Conservation (phyloP, 2,888 invertebrate genomes). For the Glaucopsyche alexis region DNA sequence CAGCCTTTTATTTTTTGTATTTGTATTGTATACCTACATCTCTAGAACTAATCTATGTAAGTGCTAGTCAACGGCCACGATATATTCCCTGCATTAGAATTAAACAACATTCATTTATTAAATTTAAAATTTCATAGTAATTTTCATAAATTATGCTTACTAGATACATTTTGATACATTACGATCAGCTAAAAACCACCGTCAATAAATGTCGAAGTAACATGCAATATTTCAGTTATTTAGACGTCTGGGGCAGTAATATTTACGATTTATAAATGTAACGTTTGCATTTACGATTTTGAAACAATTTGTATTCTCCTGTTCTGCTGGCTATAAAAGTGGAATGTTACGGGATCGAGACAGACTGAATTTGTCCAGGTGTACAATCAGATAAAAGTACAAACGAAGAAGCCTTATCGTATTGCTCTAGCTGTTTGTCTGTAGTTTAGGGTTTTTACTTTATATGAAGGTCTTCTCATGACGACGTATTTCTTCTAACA, state of each 20-base stretch:
- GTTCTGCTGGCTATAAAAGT: constrained; percentile 62
- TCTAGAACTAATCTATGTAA: no score
- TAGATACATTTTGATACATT: background rate
- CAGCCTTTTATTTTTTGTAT: no score
- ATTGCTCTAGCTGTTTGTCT: constrained; percentile 25
- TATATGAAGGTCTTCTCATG: background rate
- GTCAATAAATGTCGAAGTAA: constrained; percentile 3
- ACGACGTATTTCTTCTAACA: background rate
- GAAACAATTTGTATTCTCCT: constrained; percentile 72
- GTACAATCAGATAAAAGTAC: constrained; percentile 61
- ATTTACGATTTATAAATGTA: constrained; percentile 48
- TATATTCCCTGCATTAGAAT: no score
- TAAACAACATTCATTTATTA: constrained; percentile 29
- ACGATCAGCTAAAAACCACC: constrained; percentile 9
- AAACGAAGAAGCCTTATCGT: constrained; percentile 51
- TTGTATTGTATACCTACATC: no score
- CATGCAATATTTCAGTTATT: constrained; percentile 19
- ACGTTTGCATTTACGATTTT: constrained; percentile 68
- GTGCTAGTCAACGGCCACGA: no score
- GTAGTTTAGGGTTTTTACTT: background rate
- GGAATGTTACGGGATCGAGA: constrained; percentile 46
- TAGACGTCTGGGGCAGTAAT: constrained; percentile 26
- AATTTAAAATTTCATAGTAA: background rate
- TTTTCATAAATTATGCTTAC: background rate
- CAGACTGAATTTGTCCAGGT: constrained; percentile 62